Evolutionary conservation across 2,113 vertebrate species (phyloP), one percentile per base, ranked within the genome.

Genomic region (Calidris pugnax): DNA sequence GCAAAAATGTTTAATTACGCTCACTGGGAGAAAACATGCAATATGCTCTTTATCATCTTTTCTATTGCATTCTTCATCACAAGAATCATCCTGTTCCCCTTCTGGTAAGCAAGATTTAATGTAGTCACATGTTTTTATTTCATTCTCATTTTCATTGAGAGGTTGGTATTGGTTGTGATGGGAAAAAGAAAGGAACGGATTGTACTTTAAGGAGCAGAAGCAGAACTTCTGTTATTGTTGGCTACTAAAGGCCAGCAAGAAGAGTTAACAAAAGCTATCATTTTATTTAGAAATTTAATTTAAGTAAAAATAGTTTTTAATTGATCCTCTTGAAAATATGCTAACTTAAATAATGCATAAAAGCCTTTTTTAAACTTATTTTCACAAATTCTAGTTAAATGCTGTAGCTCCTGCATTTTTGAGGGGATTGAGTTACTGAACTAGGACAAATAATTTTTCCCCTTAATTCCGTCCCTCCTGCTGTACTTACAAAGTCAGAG

Each of bases 1-100:
- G 99, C 99, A 71, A 99, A 99, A 97, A 93, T 99, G 95, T 99
- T 99, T 96, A 99, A 99, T 96, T 99, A 99, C 0, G 99, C 99
- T 73, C 98, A 86, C 90, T 99, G 99, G 99, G 98, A 98, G 91
- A 98, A 96, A 72, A 98, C 98, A 47, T 99, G 99, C 97, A 97
- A 99, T 21, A 9, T n/a, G 14, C 96, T 99, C 35, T 99, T 99
- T 72, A 80, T 99, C 77, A 92, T 99, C 81, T 99, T 99, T 71
- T 96, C 99, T 7, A 12, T 97, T 0, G 35, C 97, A 5, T 99
- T 99, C 90, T 98, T 99, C 93, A 93, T 99, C 83, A 99, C 98
- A 7, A 98, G 99, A 30, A 97, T 99, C 35, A 74, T 99, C 75
- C 97, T 99, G 78, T 99, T 99, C 73, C 99, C 99, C 18, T 99